Percentiles rank a stretch among this genome's conserved stretches.
Evolutionary conservation across 2,888 invertebrate genomes (phyloP).

Genomic region (Deilephila porcellus): DNA sequence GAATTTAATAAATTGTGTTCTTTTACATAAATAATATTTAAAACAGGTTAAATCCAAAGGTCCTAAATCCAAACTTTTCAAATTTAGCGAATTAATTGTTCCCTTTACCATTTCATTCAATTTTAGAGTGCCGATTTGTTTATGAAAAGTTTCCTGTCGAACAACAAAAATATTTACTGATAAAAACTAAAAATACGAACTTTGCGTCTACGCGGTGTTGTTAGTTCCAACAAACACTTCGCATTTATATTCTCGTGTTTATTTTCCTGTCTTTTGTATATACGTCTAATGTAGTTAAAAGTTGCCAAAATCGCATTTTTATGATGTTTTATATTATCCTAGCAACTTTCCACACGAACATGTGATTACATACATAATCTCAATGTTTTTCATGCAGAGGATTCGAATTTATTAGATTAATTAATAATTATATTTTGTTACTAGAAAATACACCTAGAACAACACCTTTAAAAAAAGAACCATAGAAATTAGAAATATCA

Average conservation of each 20-base stretch:
- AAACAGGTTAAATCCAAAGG: too few species aligned
- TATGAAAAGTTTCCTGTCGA: not conserved
- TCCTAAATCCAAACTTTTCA: too few species aligned
- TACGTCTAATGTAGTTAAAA: not conserved
- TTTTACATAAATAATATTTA: too few species aligned
- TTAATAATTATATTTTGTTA: too few species aligned
- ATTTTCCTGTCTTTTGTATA: slow-evolving; percentile 7
- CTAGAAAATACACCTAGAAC: too few species aligned
- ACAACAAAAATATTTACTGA: slow-evolving; percentile 19
- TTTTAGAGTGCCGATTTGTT: not conserved
- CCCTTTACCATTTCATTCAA: not conserved
- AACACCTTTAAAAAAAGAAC: too few species aligned
- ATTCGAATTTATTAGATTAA: too few species aligned
- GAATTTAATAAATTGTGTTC: too few species aligned
- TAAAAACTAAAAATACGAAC: slow-evolving; percentile 16
- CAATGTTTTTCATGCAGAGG: too few species aligned
- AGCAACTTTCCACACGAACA: not conserved
- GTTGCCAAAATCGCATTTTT: not conserved
- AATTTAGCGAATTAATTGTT: too few species aligned
- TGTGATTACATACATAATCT: not conserved
- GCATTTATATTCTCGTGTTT: slow-evolving; percentile 8
- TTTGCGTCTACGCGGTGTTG: slow-evolving; percentile 9
- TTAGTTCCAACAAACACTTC: slow-evolving; percentile 3
- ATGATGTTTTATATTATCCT: not conserved
- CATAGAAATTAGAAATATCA: too few species aligned